Evolutionary conservation across 2,113 vertebrate species (phyloP).

Genomic region (Paramisgurnus dabryanus): DNA sequence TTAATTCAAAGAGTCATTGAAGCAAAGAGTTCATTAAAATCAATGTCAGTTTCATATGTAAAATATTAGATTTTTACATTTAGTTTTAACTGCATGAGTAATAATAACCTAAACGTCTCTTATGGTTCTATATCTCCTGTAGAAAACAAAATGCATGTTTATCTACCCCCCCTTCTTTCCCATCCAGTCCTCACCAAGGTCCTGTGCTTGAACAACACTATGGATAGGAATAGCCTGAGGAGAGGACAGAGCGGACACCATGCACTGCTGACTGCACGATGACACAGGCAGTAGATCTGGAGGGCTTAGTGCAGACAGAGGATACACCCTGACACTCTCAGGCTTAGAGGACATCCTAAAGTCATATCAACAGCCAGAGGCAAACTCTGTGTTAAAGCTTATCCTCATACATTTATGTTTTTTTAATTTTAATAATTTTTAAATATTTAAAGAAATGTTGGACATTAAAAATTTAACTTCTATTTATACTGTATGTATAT

Average conservation of each 20-base stretch:
- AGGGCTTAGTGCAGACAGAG: slow-evolving; percentile 20
- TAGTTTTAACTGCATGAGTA: not conserved
- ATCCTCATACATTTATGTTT: too few relatives aligned
- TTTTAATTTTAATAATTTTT: too few relatives aligned
- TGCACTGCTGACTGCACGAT: slow-evolving; percentile 65
- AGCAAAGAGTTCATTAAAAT: slow-evolving; percentile 23
- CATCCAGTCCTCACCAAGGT: slow-evolving; percentile 61
- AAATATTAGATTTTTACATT: not conserved
- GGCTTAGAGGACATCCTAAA: slow-evolving; percentile 43
- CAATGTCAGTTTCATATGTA: not conserved
- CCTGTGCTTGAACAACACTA: slow-evolving; percentile 66
- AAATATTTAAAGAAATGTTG: too few relatives aligned
- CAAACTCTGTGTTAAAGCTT: too few relatives aligned
- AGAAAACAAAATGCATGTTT: not conserved
- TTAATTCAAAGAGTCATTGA: slow-evolving; percentile 20
- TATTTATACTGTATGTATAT: too few relatives aligned
- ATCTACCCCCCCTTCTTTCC: not conserved
- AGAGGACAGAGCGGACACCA: slow-evolving; percentile 63
- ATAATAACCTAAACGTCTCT: not conserved
- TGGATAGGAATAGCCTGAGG: slow-evolving; percentile 56
- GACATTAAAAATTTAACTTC: too few relatives aligned
- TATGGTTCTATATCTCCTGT: not conserved
- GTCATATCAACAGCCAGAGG: not conserved
- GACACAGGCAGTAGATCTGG: slow-evolving; percentile 19
- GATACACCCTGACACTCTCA: slow-evolving; percentile 40